Evolutionary conservation across 1,140 invertebrate species (phyloP).

Genomic region (Globodera rostochiensis): DNA sequence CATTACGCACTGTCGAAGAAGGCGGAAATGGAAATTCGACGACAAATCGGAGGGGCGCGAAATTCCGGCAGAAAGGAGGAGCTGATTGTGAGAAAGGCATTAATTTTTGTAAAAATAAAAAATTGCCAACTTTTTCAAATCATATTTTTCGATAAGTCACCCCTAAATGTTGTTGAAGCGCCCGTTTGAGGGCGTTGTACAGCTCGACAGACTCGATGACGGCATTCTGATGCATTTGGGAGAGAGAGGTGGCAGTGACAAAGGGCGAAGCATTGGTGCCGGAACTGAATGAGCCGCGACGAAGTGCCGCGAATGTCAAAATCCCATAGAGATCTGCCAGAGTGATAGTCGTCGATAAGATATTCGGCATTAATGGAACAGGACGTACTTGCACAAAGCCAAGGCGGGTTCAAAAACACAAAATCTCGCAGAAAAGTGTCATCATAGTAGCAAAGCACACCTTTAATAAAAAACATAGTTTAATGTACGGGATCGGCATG

Average conservation of each 20-base stretch:
- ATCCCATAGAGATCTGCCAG: constrained; percentile 66
- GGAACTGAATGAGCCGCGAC: not conserved
- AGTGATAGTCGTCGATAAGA: constrained; percentile 76
- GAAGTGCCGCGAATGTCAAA: constrained; percentile 4
- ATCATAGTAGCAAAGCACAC: constrained; percentile 93
- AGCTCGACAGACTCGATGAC: constrained; percentile 66
- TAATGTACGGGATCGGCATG: not conserved
- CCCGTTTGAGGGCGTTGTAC: constrained; percentile 43
- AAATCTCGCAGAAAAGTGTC: constrained; percentile 91
- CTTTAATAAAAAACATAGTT: constrained; percentile 10
- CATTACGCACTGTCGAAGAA: constrained; percentile 78
- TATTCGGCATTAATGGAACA: constrained; percentile 84
- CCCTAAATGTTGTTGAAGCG: constrained; percentile 23
- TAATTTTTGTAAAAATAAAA: not conserved
- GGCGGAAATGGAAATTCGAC: constrained; percentile 67
- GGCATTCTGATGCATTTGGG: constrained; percentile 57
- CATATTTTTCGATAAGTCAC: not conserved
- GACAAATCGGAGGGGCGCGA: not conserved
- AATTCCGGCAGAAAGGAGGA: not conserved
- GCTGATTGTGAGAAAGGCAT: not conserved
- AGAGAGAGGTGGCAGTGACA: not conserved
- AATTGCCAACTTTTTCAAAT: too few species aligned
- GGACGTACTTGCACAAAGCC: constrained; percentile 97
- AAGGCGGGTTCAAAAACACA: constrained; percentile 93
- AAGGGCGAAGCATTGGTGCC: constrained; percentile 7